Evolutionary conservation across 1,140 invertebrate species (phyloP).

Genomic region (Ostrea denselamellosa): DNA sequence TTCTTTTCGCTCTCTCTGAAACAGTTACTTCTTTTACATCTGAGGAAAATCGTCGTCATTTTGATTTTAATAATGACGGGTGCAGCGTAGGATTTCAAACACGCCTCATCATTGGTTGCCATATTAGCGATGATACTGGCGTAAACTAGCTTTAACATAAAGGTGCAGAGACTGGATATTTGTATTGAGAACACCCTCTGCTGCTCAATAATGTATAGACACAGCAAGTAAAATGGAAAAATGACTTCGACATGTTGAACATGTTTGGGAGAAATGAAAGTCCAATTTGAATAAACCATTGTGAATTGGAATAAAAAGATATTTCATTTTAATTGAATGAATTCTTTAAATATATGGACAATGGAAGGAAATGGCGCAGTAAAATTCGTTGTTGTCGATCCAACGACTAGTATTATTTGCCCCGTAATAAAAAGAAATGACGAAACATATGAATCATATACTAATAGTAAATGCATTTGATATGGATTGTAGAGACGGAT

Average conservation of each 20-base stretch:
- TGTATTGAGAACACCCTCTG: neutral
- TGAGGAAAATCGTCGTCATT: neutral
- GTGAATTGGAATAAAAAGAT: neutral
- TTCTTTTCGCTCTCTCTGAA: neutral
- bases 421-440: too few relatives aligned
- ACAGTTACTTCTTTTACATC: neutral
- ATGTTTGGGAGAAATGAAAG: neutral
- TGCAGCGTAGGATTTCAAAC: slow-evolving; percentile 7
- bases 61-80: slow-evolving; percentile 20
- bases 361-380: too few relatives aligned
- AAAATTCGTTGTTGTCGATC: too few relatives aligned
- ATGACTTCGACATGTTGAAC: neutral
- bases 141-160: neutral
- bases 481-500: too few relatives aligned
- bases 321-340: too few relatives aligned
- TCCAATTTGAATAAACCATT: neutral
- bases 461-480: too few relatives aligned
- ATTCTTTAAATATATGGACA: too few relatives aligned
- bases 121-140: neutral
- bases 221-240: neutral
- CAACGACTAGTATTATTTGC: too few relatives aligned
- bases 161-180: neutral
- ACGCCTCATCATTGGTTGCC: slow-evolving; percentile 4
- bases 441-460: too few relatives aligned
- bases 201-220: neutral